Evolutionary conservation across 1,140 invertebrate genomes (phyloP).

Genomic region (Drosophila pallidifrons): DNA sequence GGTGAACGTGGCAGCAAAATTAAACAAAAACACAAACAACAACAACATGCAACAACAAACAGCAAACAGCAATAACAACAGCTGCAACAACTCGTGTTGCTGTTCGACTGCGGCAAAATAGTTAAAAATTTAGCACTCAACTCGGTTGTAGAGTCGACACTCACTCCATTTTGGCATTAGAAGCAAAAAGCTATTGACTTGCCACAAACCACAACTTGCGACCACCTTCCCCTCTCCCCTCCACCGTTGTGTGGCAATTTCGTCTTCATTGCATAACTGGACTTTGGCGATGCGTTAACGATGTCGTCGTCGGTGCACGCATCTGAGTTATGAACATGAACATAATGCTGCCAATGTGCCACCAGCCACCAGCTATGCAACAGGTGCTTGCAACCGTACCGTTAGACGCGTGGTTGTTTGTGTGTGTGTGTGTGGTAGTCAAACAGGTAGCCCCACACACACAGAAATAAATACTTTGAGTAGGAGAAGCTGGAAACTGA

Average conservation of each 20-base stretch:
- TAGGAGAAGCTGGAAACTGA: conserved; percentile 24
- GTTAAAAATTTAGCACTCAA: conserved; percentile 78
- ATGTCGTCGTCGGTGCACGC: conserved; percentile 61
- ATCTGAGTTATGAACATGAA: conserved; percentile 81
- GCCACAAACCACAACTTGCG: conserved; percentile 20
- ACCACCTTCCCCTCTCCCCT: not conserved
- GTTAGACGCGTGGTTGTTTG: conserved; percentile 45
- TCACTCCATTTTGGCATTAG: conserved; percentile 74
- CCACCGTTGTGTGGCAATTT: conserved; percentile 32
- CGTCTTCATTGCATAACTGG: conserved; percentile 79
- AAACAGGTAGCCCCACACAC: conserved; percentile 60
- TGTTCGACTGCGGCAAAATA: conserved; percentile 51
- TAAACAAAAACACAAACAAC: conserved; percentile 26
- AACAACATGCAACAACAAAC: conserved; percentile 13
- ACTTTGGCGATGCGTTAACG: conserved; percentile 80
- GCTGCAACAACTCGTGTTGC: conserved; percentile 43
- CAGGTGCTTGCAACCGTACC: conserved; percentile 64
- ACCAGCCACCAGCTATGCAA: conserved; percentile 62
- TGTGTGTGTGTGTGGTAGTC: conserved; percentile 20
- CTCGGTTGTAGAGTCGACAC: conserved; percentile 30
- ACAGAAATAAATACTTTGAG: conserved; percentile 34
- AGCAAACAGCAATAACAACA: conserved; percentile 41
- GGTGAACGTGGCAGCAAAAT: conserved; percentile 61
- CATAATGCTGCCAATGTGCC: conserved; percentile 74
- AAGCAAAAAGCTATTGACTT: conserved; percentile 60